Evolutionary conservation across 2,797 vertebrate genomes (phyloP), one percentile per base, ranked within the genome.

Genomic region (Coregonus sp.): DNA sequence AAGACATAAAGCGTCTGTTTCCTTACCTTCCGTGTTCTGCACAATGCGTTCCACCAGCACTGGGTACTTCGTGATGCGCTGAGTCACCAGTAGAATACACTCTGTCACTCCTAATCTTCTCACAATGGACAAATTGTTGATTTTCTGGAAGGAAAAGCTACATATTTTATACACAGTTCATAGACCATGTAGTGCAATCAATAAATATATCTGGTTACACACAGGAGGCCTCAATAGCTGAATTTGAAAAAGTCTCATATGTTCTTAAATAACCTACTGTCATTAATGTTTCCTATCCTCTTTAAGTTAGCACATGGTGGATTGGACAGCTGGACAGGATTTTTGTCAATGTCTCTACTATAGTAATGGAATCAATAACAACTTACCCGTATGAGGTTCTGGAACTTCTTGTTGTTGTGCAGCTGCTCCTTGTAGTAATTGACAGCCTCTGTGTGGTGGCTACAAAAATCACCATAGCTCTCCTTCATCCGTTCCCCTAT

Each of bases 21-120:
- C 68, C 18, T 40, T 73, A 99, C 98, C 98, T 96, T 97, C 95
- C 0, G 97, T 98, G 85, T 99, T 97, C 78, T 96, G 96, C 18
- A 99, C 89, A 68, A 99, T 95, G 0, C 97, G 94, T 71, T 99
- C 97, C 88, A 99, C 93, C 40, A 99, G 89, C 0, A 98, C 97
- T 0, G 98, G 98, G 76, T 99, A 99, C 82, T 99, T 99, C 79
- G 96, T 99, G 83, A 99, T 97, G 75, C 98, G 96, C 84, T 99
- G 98, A 0, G 98, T 99, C n/a, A 99, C 97, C 51, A 99, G 90
- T 1, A 99, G 94, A 82, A 97, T 96, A 40, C 98, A 99, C 78
- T 99, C 98, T 0, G 96, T 94, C 52, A 99, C 90, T 0, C 96
- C 97, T 7, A 98, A 92, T 31, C 97, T 89, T 73, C 97, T 90